Evolutionary conservation across 2,888 invertebrate genomes (phyloP), one percentile per base, ranked within the genome.

Genomic region (Palloptera scutellata): DNA sequence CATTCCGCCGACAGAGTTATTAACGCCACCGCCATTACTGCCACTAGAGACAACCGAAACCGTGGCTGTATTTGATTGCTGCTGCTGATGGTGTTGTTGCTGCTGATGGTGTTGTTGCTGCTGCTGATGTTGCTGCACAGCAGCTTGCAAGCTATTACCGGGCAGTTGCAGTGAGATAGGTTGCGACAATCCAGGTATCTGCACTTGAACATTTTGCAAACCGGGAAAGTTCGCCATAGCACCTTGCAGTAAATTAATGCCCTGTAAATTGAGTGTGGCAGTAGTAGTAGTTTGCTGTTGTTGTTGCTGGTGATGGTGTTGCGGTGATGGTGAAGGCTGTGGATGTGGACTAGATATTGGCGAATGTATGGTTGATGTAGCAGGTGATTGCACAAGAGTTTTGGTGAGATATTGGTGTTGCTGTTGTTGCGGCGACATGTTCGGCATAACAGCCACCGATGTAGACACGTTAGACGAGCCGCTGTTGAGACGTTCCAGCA

Each of bases 121-220:
- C 54, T 77, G 78, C 20, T 75, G 70, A 60, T 77, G 78, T 6
- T 77, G 79, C 54, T 80, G 78, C 62, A 76, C 77, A 66, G 86
- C 86, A 60, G 85, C 82, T 71, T 86, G 85, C 67, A 87, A 81
- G 9, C 87, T 87, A 45, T 91, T 89, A 43, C 91, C 89, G 51
- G 92, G 91, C 69, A 93, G 85, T 52, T 92, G 91, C 77, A 93
- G 86, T 61, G 94, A 94, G 76, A 95, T 93, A 5, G 94, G 94
- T 74, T 94, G 93, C n/a, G 93, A 89, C 66, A 95, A 88, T 52
- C 93, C 94, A 12, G 94, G 92, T 77, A 95, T 90, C 81, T 94
- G 94, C 59, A 93, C 89, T 86, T 92, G 92, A 15, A 75, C 75
- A 83, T 92, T 93, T 82, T 93, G 93, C 61, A 93, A 85, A 41